These are phyloP conservation scores for Sebastes oblongus DNA, from an alignment of 2,797 vertebrate genomes.

Conservation along the genomic window DNA sequence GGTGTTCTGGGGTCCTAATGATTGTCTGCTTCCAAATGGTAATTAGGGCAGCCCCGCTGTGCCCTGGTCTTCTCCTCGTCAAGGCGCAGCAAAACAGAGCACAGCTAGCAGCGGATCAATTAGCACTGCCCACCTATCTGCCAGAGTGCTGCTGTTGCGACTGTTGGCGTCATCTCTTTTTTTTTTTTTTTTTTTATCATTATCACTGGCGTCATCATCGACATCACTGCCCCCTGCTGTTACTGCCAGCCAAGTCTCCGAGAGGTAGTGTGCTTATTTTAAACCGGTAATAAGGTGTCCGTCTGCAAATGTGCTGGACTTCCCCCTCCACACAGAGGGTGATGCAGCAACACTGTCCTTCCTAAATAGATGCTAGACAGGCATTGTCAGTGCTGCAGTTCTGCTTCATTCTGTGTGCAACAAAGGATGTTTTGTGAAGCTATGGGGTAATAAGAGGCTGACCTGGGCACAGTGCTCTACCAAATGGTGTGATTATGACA, in stretches of 20 bases:
- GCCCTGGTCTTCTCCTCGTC: constrained; percentile 55
- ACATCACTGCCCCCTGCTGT: constrained; percentile 14
- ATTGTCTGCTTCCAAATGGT: constrained; percentile 66
- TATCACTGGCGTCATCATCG: constrained; percentile 14
- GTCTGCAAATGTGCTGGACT: constrained; percentile 26
- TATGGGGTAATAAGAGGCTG: constrained; percentile 62
- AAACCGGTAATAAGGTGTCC: constrained; percentile 36
- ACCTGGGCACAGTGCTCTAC: constrained; percentile 49
- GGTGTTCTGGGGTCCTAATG: constrained; percentile 63
- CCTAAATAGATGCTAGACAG: constrained; percentile 11
- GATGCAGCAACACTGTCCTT: constrained; percentile 32
- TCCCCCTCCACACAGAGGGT: constrained; percentile 32
- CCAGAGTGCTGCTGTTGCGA: constrained; percentile 34
- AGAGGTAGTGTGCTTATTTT: constrained; percentile 21
- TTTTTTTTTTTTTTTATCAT: constrained; percentile 14
- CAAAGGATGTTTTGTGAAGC: constrained; percentile 52
- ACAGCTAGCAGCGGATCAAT: constrained; percentile 61
- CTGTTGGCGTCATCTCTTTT: constrained; percentile 38
- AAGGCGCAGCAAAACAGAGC: constrained; percentile 39
- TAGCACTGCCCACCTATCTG: constrained; percentile 60
- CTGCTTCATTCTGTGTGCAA: constrained; percentile 25
- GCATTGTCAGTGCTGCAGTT: constrained; percentile 29
- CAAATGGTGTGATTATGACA: constrained; percentile 76
- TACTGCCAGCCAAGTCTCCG: neutral
- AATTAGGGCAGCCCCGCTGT: constrained; percentile 70